Percentiles rank a stretch among this genome's conserved stretches.
phyloP scores from a whole-genome alignment of 1,140 invertebrate genomes.

The Platorchestia sp. region DNA sequence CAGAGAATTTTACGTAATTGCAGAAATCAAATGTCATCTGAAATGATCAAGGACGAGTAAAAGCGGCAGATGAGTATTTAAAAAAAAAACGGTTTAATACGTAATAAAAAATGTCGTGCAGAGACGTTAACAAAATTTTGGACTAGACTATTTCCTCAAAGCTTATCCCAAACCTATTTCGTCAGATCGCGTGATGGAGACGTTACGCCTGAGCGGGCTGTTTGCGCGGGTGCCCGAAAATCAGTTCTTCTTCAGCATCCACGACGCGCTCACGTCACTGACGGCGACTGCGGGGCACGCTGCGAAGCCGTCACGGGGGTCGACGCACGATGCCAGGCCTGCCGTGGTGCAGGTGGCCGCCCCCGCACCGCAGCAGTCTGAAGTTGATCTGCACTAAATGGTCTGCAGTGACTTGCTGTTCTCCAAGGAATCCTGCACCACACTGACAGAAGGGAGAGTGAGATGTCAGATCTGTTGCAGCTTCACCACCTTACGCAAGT shows the following conservation, averaged over 20 bases:
- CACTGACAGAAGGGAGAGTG: not conserved
- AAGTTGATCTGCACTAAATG: not conserved
- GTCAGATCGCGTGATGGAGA: slow-evolving; percentile 1
- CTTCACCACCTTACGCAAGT: not conserved
- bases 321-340: slow-evolving; percentile 24
- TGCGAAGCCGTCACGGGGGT: not conserved
- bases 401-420: not conserved
- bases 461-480: too few relatives aligned
- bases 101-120: too few relatives aligned
- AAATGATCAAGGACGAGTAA: too few relatives aligned
- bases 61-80: too few relatives aligned
- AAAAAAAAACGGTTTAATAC: too few relatives aligned
- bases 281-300: not conserved
- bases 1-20: too few relatives aligned
- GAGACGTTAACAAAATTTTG: too few relatives aligned
- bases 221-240: slow-evolving; percentile 6
- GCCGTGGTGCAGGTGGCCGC: not conserved
- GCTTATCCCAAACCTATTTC: not conserved
- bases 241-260: not conserved
- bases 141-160: too few relatives aligned
- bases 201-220: not conserved
- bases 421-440: not conserved
- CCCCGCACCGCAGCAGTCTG: not conserved
- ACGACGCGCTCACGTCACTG: slow-evolving; percentile 30
- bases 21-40: too few relatives aligned